A percentile compares a stretch with the other conserved stretches of the same genome.
Conservation (phyloP, 92 coral and sea anemone genomes). For the Pocillopora grandis region DNA sequence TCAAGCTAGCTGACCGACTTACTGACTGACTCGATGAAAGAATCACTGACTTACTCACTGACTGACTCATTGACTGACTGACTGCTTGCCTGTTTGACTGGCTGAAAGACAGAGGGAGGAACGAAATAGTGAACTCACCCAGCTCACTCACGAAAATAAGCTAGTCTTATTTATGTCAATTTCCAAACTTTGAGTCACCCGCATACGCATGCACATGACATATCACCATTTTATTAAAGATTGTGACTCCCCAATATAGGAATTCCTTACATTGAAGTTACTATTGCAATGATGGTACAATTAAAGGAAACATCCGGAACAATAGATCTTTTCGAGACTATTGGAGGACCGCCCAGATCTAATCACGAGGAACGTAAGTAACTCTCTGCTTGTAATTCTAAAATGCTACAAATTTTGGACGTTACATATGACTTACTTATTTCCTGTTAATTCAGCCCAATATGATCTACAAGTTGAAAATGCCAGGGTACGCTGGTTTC, state of each 20-base stretch:
- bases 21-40: neutral
- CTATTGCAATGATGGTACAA: slow-evolving; percentile 75
- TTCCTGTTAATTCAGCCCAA: slow-evolving; percentile 61
- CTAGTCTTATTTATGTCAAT: too few relatives aligned
- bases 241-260: slow-evolving; percentile 42
- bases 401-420: neutral
- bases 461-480: slow-evolving; percentile 75
- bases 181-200: too few relatives aligned
- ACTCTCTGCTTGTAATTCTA: neutral
- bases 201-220: neutral
- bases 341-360: slow-evolving; percentile 84
- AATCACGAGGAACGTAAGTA: slow-evolving; percentile 77
- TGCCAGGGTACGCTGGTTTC: slow-evolving; percentile 94
- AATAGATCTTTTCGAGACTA: slow-evolving; percentile 77
- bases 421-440: neutral
- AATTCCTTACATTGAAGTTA: slow-evolving; percentile 77
- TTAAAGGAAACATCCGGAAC: slow-evolving; percentile 69
- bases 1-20: neutral
- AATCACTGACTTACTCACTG: neutral
- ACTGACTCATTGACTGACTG: neutral
- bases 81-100: neutral
- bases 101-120: neutral
- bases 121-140: neutral
- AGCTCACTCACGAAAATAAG: neutral
- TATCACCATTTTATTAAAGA: neutral